Conservation (phyloP, 1,140 invertebrate genomes). For the Saccostrea glomerata region DNA sequence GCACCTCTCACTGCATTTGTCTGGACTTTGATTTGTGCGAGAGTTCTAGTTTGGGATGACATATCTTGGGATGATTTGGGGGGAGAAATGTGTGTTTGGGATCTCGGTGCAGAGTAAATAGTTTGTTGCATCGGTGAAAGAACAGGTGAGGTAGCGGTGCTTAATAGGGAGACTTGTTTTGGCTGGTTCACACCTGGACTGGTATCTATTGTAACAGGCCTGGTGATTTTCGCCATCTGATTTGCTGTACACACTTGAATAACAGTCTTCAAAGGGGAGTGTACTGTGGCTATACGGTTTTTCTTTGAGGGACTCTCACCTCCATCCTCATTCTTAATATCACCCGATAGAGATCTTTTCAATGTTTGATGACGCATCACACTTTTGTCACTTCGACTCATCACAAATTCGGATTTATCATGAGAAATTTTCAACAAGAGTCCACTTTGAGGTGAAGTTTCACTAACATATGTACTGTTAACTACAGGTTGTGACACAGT, state of each 20-base stretch:
- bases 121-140: constrained; percentile 44
- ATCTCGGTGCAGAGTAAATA: constrained; percentile 28
- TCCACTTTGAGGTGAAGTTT: constrained; percentile 43
- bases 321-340: constrained; percentile 33
- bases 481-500: constrained; percentile 41
- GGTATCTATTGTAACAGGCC: constrained; percentile 37
- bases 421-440: constrained; percentile 58
- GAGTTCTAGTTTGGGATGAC: constrained; percentile 70
- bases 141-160: constrained; percentile 42
- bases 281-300: neutral
- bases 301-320: constrained; percentile 34
- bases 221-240: constrained; percentile 37
- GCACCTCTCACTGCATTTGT: constrained; percentile 68
- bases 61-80: constrained; percentile 45
- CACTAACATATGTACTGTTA: neutral
- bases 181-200: constrained; percentile 15
- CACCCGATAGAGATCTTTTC: constrained; percentile 49
- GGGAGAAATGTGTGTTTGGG: constrained; percentile 3
- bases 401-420: constrained; percentile 52
- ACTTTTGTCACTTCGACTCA: constrained; percentile 17
- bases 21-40: constrained; percentile 76
- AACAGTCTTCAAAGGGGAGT: constrained; percentile 45
- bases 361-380: constrained; percentile 58
- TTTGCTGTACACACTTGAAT: constrained; percentile 42
- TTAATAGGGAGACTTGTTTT: constrained; percentile 51